These are phyloP conservation scores for Lutraria lutraria DNA, from an alignment of 2,888 invertebrate genomes.

Conservation along the genomic window DNA sequence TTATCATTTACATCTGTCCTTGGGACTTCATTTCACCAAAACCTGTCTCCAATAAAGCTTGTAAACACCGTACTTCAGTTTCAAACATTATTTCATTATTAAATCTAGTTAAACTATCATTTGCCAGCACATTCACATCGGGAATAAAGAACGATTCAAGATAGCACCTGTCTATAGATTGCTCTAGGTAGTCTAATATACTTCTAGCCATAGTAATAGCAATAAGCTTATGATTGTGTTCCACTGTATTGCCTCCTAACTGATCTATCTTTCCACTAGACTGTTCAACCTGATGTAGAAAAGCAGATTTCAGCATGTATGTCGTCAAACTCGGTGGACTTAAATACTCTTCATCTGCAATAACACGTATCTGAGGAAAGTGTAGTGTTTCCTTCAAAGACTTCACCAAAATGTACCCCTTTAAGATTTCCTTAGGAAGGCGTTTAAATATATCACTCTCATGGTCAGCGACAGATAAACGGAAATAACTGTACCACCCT, in stretches of 20 bases:
- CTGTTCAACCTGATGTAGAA: slow-evolving; percentile 29
- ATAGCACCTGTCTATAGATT: not conserved
- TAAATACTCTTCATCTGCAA: not conserved
- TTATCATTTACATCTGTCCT: not conserved
- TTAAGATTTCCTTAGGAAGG: not conserved
- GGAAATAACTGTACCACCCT: slow-evolving; percentile 26
- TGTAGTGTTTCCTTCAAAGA: not conserved
- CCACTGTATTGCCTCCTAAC: not conserved
- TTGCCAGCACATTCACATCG: slow-evolving; percentile 22
- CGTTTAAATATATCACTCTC: slow-evolving; percentile 22
- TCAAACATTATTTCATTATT: not conserved
- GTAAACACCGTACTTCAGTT: not conserved
- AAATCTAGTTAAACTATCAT: slow-evolving; percentile 20
- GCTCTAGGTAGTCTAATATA: not conserved
- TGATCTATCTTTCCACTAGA: not conserved
- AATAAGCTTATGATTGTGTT: not conserved
- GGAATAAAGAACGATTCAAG: slow-evolving; percentile 29
- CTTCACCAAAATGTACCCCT: slow-evolving; percentile 26
- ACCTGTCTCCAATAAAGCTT: not conserved
- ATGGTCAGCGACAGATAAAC: slow-evolving; percentile 20
- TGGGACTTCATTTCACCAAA: not conserved
- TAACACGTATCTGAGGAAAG: slow-evolving; percentile 23
- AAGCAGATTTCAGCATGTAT: slow-evolving; percentile 20
- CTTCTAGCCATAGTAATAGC: not conserved
- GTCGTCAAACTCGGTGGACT: not conserved